These are phyloP conservation scores for Parotocinclus haroldoi DNA, from an alignment of 2,797 vertebrate species.

Conservation along the genomic window DNA sequence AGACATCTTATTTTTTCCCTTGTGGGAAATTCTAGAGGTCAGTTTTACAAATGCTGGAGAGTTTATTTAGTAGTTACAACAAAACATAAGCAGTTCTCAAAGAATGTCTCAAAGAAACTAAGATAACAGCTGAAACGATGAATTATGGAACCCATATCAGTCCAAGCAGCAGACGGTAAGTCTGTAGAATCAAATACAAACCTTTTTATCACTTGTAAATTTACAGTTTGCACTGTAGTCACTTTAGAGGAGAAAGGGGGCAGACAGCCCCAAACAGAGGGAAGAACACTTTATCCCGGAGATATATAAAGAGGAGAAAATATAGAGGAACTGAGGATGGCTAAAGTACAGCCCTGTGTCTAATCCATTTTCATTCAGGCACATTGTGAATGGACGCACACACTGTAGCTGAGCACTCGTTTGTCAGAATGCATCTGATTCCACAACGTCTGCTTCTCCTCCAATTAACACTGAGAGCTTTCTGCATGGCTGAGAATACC, in stretches of 20 bases:
- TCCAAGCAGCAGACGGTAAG: neutral
- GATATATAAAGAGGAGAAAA: neutral
- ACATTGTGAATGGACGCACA: slow-evolving; percentile 21
- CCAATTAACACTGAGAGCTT: slow-evolving; percentile 47
- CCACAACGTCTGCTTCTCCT: slow-evolving; percentile 17
- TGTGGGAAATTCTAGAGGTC: too few species aligned
- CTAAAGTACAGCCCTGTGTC: neutral
- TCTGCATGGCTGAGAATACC: slow-evolving; percentile 38
- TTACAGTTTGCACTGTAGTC: neutral
- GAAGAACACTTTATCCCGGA: slow-evolving; percentile 5
- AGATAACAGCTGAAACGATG: neutral
- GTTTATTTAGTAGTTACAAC: too few species aligned
- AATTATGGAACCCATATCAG: neutral
- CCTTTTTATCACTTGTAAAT: neutral
- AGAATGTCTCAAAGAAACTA: neutral
- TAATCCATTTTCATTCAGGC: slow-evolving; percentile 5
- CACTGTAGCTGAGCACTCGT: slow-evolving; percentile 8
- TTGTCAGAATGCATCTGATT: neutral
- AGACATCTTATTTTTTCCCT: too few species aligned
- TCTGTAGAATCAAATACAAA: slow-evolving; percentile 2
- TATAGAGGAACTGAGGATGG: neutral
- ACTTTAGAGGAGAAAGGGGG: neutral
- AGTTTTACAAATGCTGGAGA: too few species aligned
- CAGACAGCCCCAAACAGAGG: neutral
- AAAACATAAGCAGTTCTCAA: too few species aligned